Percentiles rank a stretch among this genome's conserved stretches.
Evolutionary conservation across 2,888 invertebrate species (phyloP).

Genomic region (Listrodromus nycthemerus): DNA sequence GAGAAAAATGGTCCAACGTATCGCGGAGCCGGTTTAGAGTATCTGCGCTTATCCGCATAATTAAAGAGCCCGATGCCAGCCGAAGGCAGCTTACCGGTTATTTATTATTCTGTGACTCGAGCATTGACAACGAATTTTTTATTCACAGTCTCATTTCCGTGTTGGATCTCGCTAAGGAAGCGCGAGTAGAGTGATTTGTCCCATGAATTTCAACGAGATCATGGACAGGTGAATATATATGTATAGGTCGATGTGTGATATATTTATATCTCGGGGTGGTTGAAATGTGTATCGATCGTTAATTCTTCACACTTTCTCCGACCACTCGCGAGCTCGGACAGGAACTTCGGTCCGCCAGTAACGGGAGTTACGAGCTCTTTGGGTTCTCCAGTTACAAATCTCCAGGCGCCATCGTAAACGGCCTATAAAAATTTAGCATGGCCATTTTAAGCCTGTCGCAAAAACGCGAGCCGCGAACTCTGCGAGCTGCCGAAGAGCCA

Average conservation of each 20-base stretch:
- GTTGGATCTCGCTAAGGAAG: not conserved
- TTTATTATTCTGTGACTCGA: not conserved
- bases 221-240: not conserved
- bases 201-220: not conserved
- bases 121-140: not conserved
- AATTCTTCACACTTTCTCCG: constrained; percentile 45
- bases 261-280: not conserved
- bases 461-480: constrained; percentile 67
- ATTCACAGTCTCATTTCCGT: not conserved
- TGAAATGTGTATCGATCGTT: constrained; percentile 47
- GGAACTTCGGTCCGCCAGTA: constrained; percentile 43
- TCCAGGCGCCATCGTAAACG: constrained; percentile 76
- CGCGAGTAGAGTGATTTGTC: not conserved
- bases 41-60: constrained; percentile 19
- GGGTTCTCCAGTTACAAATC: constrained; percentile 76
- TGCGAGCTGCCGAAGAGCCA: constrained; percentile 37
- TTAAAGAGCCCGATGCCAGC: constrained; percentile 21
- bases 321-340: constrained; percentile 21
- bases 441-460: constrained; percentile 73
- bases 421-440: constrained; percentile 78
- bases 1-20: constrained; percentile 6
- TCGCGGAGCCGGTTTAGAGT: constrained; percentile 6
- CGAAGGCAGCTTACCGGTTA: constrained; percentile 5
- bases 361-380: constrained; percentile 63
- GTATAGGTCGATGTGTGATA: too few species aligned